These are phyloP conservation scores for Trichogramma pretiosum DNA, from an alignment of 1,140 invertebrate species.

Conservation along the genomic window DNA sequence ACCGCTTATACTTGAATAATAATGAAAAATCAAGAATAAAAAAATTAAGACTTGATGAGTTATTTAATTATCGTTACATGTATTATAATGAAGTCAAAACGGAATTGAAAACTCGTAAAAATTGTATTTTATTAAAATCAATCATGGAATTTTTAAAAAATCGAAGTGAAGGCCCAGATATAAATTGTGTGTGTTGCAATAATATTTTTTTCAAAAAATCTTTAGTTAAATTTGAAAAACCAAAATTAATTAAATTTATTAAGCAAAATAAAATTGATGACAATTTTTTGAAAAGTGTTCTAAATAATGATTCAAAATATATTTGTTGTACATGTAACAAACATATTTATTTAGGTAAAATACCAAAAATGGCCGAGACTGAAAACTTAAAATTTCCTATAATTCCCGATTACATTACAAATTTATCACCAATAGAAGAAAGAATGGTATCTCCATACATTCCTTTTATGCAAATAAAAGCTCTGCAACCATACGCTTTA, in stretches of 20 bases:
- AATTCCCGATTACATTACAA: constrained; percentile 4
- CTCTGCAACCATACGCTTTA: constrained; percentile 15
- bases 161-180: neutral
- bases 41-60: no score
- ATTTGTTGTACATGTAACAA: constrained; percentile 3
- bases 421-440: constrained; percentile 5
- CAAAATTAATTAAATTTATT: neutral
- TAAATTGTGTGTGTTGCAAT: neutral
- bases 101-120: no score
- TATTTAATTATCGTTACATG: no score
- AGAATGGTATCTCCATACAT: constrained; percentile 15
- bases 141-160: neutral
- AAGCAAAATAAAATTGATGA: neutral
- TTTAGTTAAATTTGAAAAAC: neutral
- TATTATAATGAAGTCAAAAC: no score
- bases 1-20: no score
- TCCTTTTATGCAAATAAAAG: constrained; percentile 17
- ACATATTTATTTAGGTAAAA: neutral
- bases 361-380: neutral
- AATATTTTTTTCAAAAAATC: neutral
- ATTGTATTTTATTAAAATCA: neutral
- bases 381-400: constrained; percentile 6
- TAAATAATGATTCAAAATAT: neutral
- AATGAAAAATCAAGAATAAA: no score
- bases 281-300: neutral